A percentile compares a stretch with the other conserved stretches of the same genome.
phyloP scores from a whole-genome alignment of 2,888 invertebrate species.

The Hydropsyche betteni region DNA sequence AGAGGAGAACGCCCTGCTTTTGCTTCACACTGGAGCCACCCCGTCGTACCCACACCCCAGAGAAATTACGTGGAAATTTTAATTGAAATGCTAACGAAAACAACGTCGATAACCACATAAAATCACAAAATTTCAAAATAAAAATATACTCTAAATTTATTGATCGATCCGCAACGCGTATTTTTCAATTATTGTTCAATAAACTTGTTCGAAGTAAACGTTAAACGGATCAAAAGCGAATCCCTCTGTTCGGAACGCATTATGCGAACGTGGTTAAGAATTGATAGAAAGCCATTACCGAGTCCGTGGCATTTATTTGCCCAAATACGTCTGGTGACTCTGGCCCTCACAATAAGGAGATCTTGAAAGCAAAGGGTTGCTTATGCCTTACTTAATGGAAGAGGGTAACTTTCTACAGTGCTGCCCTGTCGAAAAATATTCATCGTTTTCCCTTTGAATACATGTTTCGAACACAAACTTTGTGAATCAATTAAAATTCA shows the following conservation, averaged over 20 bases:
- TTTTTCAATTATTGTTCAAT: neutral
- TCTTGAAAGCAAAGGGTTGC: conserved; percentile 48
- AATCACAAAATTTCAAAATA: neutral
- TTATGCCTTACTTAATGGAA: conserved; percentile 45
- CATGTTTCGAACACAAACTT: too few relatives aligned
- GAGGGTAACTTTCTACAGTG: conserved; percentile 38
- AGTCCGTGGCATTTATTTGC: conserved; percentile 26
- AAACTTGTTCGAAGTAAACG: neutral
- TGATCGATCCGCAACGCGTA: too few relatives aligned
- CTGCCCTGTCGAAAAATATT: neutral
- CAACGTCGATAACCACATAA: neutral
- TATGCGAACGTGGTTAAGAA: conserved; percentile 17
- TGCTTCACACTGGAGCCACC: conserved; percentile 16
- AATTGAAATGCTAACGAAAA: conserved; percentile 26
- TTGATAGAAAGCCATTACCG: conserved; percentile 28
- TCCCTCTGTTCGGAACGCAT: too few relatives aligned
- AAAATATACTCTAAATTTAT: neutral
- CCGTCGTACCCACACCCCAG: neutral
- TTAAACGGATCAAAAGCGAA: neutral
- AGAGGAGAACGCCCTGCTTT: conserved; percentile 27
- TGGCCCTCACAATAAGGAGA: conserved; percentile 43
- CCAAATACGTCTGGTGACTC: conserved; percentile 36
- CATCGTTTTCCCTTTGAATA: neutral
- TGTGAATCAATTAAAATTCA: too few relatives aligned
- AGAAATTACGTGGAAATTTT: conserved; percentile 33